phyloP scores from a whole-genome alignment of 2,797 vertebrate species.

The Stomatorhinus walkeri region DNA sequence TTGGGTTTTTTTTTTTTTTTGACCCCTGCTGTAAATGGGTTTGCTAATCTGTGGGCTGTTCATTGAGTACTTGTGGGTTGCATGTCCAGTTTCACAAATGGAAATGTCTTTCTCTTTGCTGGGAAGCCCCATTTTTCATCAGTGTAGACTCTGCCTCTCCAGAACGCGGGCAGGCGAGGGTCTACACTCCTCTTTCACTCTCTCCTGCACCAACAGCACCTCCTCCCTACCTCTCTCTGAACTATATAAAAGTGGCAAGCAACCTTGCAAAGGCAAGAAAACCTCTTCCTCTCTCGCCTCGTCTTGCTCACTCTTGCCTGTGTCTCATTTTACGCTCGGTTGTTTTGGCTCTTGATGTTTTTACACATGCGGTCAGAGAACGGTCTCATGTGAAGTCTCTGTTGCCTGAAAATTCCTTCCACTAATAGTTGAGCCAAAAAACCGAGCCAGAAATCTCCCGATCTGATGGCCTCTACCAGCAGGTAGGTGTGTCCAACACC shows the following conservation, averaged over 20 bases:
- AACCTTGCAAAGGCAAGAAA: slow-evolving; percentile 15
- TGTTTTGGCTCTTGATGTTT: not conserved
- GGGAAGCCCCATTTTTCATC: slow-evolving; percentile 25
- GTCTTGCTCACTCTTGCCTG: not conserved
- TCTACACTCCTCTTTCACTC: slow-evolving; percentile 18
- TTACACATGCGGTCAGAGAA: not conserved
- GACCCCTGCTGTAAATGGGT: not conserved
- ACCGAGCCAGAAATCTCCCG: not conserved
- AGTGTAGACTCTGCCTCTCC: slow-evolving; percentile 22
- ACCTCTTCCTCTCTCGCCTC: not conserved
- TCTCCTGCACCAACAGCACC: slow-evolving; percentile 20
- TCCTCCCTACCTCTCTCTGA: slow-evolving; percentile 21
- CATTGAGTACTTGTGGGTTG: slow-evolving; percentile 1
- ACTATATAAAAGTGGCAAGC: slow-evolving; percentile 27
- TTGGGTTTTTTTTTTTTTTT: not conserved
- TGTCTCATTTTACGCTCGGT: not conserved
- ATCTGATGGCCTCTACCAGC: not conserved
- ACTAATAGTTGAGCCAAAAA: not conserved
- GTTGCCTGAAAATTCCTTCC: not conserved
- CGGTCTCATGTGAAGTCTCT: not conserved
- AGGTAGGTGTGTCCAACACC: not conserved
- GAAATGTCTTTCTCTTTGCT: slow-evolving; percentile 21
- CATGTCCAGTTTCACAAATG: slow-evolving; percentile 11
- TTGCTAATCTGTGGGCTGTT: slow-evolving; percentile 18
- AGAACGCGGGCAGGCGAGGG: slow-evolving; percentile 21